Percentiles rank a stretch among this genome's conserved stretches.
phyloP scores from a whole-genome alignment of 2,888 invertebrate genomes.

The Lucinisca nassula region DNA sequence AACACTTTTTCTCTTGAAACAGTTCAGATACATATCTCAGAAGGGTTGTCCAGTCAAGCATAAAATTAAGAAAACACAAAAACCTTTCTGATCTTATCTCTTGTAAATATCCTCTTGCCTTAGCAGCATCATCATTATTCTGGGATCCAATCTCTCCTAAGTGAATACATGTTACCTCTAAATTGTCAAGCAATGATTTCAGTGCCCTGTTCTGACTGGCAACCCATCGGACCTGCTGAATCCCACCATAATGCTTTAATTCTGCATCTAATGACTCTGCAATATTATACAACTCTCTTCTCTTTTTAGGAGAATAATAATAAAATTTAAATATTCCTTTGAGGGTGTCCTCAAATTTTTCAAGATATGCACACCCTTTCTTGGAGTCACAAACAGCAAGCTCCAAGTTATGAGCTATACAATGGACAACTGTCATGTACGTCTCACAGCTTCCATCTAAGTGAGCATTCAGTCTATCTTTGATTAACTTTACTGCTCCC shows the following conservation, averaged over 20 bases:
- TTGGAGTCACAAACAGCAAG: conserved; percentile 33
- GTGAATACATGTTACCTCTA: conserved; percentile 13
- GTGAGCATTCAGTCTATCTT: conserved; percentile 12
- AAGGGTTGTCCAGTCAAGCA: too few species aligned
- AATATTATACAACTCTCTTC: conserved; percentile 29
- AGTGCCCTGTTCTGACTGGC: conserved; percentile 32
- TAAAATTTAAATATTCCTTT: conserved; percentile 29
- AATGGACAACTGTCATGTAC: conserved; percentile 27
- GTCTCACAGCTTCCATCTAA: not conserved
- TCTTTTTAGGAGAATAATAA: conserved; percentile 26
- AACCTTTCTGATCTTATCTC: too few species aligned
- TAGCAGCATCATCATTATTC: too few species aligned
- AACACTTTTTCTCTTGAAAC: too few species aligned
- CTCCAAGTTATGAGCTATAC: conserved; percentile 45
- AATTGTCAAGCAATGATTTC: conserved; percentile 30
- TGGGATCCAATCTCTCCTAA: conserved; percentile 10
- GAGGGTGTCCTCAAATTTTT: conserved; percentile 28
- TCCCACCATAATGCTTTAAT: conserved; percentile 34
- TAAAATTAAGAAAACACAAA: too few species aligned
- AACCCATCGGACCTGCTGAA: conserved; percentile 37
- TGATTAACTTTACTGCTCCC: conserved; percentile 32
- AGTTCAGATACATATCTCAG: too few species aligned
- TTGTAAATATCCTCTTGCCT: too few species aligned
- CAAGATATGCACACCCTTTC: conserved; percentile 26
- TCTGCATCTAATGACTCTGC: conserved; percentile 21